Evolutionary conservation across 1,140 invertebrate species (phyloP).

Genomic region (Drosophila parvula): DNA sequence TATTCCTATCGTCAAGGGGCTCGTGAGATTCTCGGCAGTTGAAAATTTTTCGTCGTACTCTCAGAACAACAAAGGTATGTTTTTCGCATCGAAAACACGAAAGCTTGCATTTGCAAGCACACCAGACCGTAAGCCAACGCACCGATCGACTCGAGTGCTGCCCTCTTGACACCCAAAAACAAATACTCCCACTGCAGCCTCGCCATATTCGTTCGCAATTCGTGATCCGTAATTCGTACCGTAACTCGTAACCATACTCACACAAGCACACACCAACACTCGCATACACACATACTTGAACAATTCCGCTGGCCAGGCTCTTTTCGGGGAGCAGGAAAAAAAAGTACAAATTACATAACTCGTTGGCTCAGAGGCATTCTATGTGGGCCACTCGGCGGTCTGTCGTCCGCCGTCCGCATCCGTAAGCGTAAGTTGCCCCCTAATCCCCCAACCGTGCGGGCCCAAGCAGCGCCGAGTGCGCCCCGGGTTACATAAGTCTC

Average conservation of each 20-base stretch:
- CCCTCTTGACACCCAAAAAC: slow-evolving; percentile 22
- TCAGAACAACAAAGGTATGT: slow-evolving; percentile 79
- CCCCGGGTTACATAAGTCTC: slow-evolving; percentile 41
- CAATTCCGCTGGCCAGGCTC: slow-evolving; percentile 59
- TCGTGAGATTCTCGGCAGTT: slow-evolving; percentile 62
- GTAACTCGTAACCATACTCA: slow-evolving; percentile 59
- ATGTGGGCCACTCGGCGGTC: slow-evolving; percentile 51
- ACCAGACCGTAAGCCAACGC: slow-evolving; percentile 64
- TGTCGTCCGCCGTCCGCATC: slow-evolving; percentile 18
- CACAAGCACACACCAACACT: slow-evolving; percentile 24
- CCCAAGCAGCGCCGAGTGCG: slow-evolving; percentile 2
- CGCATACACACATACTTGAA: slow-evolving; percentile 34
- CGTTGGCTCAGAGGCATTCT: slow-evolving; percentile 43
- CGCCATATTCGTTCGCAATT: slow-evolving; percentile 11
- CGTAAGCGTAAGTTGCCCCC: slow-evolving; percentile 40
- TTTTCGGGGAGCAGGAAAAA: slow-evolving; percentile 58
- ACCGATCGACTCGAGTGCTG: slow-evolving; percentile 54
- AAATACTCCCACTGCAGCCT: slow-evolving; percentile 15
- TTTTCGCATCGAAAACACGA: slow-evolving; percentile 47
- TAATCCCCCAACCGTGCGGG: not conserved
- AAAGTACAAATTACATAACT: slow-evolving; percentile 73
- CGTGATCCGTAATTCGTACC: slow-evolving; percentile 52
- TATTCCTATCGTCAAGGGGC: slow-evolving; percentile 54
- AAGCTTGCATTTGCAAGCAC: slow-evolving; percentile 41
- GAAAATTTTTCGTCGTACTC: slow-evolving; percentile 76